Evolutionary conservation across 2,888 invertebrate genomes (phyloP).

Genomic region (Drosophila rellima): DNA sequence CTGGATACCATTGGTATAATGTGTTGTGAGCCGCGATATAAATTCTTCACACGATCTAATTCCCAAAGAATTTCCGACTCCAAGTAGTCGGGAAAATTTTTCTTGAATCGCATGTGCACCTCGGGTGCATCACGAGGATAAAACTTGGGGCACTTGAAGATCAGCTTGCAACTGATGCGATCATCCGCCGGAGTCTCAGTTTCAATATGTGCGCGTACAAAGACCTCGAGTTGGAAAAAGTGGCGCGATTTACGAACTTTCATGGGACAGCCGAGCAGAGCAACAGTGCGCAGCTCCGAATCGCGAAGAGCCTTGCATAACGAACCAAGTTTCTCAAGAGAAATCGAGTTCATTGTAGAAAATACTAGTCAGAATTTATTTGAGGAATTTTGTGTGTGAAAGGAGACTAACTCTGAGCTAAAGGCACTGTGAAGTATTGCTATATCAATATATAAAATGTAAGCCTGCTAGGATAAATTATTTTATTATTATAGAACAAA

Average conservation of each 20-base stretch:
- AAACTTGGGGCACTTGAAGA: constrained; percentile 31
- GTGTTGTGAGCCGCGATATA: constrained; percentile 16
- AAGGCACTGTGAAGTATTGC: neutral
- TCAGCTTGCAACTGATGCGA: constrained; percentile 39
- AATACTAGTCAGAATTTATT: constrained; percentile 2
- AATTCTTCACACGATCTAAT: constrained; percentile 7
- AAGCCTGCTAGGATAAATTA: neutral
- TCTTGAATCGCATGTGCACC: constrained; percentile 25
- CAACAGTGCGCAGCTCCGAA: constrained; percentile 30
- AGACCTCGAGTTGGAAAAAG: constrained; percentile 13
- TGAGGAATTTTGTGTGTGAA: constrained; percentile 1
- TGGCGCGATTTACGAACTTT: constrained; percentile 3
- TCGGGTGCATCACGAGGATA: constrained; percentile 32
- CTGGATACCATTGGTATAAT: constrained; percentile 32
- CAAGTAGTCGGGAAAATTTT: constrained; percentile 36
- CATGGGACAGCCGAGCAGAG: constrained; percentile 16
- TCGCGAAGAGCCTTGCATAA: constrained; percentile 22
- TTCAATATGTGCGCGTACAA: constrained; percentile 7
- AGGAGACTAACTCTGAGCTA: constrained; percentile 11
- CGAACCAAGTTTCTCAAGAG: constrained; percentile 7
- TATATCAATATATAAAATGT: neutral
- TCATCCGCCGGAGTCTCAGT: neutral
- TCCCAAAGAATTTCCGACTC: constrained; percentile 20
- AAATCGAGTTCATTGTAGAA: constrained; percentile 4
- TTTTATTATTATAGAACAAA: neutral